Percentiles rank a stretch among this genome's conserved stretches.
Conservation (phyloP, 2,113 vertebrate species). For the Pollachius pollachius region DNA sequence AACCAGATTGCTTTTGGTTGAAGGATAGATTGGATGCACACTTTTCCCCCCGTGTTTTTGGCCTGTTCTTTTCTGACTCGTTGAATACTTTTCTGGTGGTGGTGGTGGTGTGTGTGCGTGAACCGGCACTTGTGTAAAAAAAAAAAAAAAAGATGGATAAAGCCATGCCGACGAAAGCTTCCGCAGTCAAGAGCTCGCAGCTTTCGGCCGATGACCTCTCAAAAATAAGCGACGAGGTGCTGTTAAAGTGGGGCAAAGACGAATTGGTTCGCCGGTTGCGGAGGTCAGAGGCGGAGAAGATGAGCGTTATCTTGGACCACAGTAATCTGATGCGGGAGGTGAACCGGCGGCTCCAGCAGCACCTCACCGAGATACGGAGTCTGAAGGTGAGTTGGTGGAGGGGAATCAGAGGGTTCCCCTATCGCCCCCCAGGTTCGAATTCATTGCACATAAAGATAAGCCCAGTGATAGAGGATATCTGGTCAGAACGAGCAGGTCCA, state of each 20-base stretch:
- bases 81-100: constrained; percentile 24
- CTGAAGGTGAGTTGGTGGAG: constrained; percentile 84
- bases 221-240: constrained; percentile 88
- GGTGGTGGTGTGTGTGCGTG: not conserved
- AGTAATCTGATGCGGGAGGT: constrained; percentile 95
- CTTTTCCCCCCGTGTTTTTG: constrained; percentile 3
- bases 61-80: not conserved
- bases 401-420: no score
- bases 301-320: constrained; percentile 96
- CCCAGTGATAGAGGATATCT: no score
- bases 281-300: constrained; percentile 90
- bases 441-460: not conserved
- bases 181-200: constrained; percentile 58
- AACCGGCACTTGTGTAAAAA: constrained; percentile 18
- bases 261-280: constrained; percentile 90
- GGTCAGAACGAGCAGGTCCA: no score
- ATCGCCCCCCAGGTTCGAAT: not conserved
- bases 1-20: not conserved
- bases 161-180: constrained; percentile 43
- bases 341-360: constrained; percentile 94
- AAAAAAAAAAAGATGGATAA: constrained; percentile 56
- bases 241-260: constrained; percentile 91
- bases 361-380: constrained; percentile 92
- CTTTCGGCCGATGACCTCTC: constrained; percentile 82
- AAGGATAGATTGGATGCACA: constrained; percentile 23